Conservation (phyloP, 2,113 vertebrate species). For the Choloepus hoffmanni region DNA sequence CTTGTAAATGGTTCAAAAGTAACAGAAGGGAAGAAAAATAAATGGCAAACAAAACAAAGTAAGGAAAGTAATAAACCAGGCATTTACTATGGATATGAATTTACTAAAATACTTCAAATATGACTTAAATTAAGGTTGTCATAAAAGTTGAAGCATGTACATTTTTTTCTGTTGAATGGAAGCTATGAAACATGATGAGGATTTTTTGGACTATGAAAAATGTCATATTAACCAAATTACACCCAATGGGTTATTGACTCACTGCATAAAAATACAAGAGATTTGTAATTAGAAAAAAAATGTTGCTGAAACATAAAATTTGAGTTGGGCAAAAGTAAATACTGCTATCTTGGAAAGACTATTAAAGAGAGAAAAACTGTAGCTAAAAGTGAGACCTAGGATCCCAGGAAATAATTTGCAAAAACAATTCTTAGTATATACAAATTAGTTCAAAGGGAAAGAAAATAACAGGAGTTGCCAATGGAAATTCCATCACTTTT, state of each 20-base stretch:
- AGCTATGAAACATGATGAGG: slow-evolving; percentile 71
- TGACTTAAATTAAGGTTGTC: slow-evolving; percentile 72
- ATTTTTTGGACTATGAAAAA: slow-evolving; percentile 69
- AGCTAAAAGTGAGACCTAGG: neutral
- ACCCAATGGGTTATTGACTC: slow-evolving; percentile 66
- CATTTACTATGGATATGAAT: neutral
- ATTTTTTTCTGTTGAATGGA: slow-evolving; percentile 76
- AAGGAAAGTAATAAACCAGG: slow-evolving; percentile 23
- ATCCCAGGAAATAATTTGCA: neutral
- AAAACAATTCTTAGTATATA: slow-evolving; percentile 44
- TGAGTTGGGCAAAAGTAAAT: slow-evolving; percentile 60
- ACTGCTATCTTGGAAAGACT: slow-evolving; percentile 63
- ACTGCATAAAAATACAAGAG: slow-evolving; percentile 60
- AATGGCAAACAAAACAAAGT: slow-evolving; percentile 73
- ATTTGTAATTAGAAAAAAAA: slow-evolving; percentile 71
- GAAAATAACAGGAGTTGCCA: neutral
- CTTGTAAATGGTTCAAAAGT: slow-evolving; percentile 74
- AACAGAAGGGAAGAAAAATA: neutral
- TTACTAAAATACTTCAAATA: slow-evolving; percentile 71
- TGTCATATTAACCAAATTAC: slow-evolving; percentile 58
- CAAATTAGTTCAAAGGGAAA: neutral
- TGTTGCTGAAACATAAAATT: slow-evolving; percentile 71
- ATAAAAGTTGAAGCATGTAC: slow-evolving; percentile 59
- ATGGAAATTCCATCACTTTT: neutral
- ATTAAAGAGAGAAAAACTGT: slow-evolving; percentile 71